Evolutionary conservation across 2,113 vertebrate genomes (phyloP).

Genomic region (Pterocles burchelli): DNA sequence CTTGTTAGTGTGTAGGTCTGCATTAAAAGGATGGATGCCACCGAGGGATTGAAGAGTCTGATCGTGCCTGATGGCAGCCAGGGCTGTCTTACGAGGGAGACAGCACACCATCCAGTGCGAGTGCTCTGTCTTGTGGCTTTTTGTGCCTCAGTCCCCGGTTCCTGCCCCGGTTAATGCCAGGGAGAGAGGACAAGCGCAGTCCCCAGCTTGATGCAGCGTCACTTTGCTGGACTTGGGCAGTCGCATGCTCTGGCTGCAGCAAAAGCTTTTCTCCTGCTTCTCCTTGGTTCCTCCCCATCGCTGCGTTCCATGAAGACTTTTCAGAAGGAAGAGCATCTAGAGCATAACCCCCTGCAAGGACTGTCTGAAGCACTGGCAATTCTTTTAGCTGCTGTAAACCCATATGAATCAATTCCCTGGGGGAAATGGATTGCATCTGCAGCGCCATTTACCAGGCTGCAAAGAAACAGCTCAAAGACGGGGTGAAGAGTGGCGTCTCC

Average conservation of each 20-base stretch:
- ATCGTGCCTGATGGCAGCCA: fast-evolving
- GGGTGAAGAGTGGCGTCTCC: background rate
- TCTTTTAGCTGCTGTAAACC: background rate
- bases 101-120: background rate
- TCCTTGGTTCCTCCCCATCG: background rate
- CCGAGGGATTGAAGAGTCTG: background rate
- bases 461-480: background rate
- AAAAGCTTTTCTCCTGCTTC: background rate
- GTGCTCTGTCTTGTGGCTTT: background rate
- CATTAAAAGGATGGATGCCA: background rate
- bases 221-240: background rate
- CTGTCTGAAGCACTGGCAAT: background rate
- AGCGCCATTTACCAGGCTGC: background rate
- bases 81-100: background rate
- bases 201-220: background rate
- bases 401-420: fast-evolving
- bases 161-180: background rate
- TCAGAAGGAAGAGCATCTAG: fast-evolving
- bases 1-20: background rate
- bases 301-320: background rate
- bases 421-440: background rate
- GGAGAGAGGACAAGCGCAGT: fast-evolving
- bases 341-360: background rate
- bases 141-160: background rate
- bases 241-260: background rate